Conservation (phyloP, 2,888 invertebrate genomes). For the Oasisia sp. region DNA sequence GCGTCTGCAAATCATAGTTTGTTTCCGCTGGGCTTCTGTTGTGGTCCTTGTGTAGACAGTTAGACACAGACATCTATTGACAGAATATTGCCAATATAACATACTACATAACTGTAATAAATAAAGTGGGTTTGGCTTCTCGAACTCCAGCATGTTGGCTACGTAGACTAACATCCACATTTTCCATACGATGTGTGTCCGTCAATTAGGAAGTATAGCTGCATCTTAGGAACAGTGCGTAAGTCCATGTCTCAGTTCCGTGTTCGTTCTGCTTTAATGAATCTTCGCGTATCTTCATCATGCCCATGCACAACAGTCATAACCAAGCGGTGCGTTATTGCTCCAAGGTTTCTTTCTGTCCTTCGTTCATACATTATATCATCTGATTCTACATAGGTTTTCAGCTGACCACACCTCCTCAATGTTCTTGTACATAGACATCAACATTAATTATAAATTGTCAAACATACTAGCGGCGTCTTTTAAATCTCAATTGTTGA, state of each 20-base stretch:
- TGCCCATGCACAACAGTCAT: constrained; percentile 45
- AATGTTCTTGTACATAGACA: not conserved
- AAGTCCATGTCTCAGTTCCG: constrained; percentile 46
- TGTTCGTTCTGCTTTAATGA: constrained; percentile 44
- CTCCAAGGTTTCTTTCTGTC: not conserved
- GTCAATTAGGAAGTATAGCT: constrained; percentile 46
- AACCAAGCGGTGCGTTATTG: constrained; percentile 21
- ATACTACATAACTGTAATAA: too few relatives aligned
- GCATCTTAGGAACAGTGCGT: constrained; percentile 39
- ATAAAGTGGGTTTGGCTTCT: not conserved
- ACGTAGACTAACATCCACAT: constrained; percentile 34
- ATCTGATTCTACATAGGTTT: not conserved
- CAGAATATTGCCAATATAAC: too few relatives aligned
- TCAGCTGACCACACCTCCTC: not conserved
- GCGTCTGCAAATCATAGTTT: too few relatives aligned
- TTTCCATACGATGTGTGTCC: constrained; percentile 55
- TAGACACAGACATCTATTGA: too few relatives aligned
- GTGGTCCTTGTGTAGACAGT: too few relatives aligned
- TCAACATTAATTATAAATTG: not conserved
- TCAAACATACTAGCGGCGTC: not conserved
- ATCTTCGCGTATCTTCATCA: constrained; percentile 42
- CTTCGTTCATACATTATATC: not conserved
- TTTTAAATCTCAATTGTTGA: not conserved
- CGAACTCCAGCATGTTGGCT: constrained; percentile 31
- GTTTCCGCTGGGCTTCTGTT: too few relatives aligned